Percentiles rank a stretch among this genome's conserved stretches.
These are phyloP conservation scores for Netta rufina DNA, from an alignment of 2,797 vertebrate species.

Conservation along the genomic window DNA sequence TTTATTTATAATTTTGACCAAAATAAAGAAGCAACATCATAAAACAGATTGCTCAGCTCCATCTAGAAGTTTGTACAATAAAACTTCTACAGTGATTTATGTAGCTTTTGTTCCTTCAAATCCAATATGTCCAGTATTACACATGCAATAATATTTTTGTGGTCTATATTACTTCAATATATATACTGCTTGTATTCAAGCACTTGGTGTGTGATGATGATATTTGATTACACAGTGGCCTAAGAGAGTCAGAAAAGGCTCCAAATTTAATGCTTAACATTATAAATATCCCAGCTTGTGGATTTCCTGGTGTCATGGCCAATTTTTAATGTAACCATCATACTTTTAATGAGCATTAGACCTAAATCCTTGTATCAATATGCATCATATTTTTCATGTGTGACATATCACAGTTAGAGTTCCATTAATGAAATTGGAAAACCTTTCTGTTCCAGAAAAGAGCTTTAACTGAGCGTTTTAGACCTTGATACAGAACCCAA, in stretches of 20 bases:
- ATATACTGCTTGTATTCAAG: neutral
- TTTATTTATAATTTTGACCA: neutral
- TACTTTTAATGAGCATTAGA: conserved; percentile 5
- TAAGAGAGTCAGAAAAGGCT: neutral
- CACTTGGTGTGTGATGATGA: neutral
- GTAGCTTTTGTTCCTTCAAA: neutral
- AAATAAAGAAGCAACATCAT: neutral
- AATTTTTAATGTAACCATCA: neutral
- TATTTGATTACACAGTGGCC: neutral
- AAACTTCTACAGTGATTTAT: neutral
- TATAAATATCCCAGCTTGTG: neutral
- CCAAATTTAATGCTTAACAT: neutral
- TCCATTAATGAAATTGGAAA: neutral
- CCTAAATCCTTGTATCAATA: conserved; percentile 22
- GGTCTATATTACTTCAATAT: neutral
- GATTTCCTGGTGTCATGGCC: neutral
- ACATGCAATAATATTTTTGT: neutral
- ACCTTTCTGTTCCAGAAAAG: neutral
- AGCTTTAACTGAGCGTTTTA: neutral
- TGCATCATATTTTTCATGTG: conserved; percentile 2
- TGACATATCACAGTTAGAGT: neutral
- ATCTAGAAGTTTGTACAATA: neutral
- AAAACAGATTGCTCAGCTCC: neutral
- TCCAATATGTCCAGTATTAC: neutral
- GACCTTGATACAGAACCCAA: neutral